Evolutionary conservation across 2,797 vertebrate genomes (phyloP).

Genomic region (Pteropus rufus): DNA sequence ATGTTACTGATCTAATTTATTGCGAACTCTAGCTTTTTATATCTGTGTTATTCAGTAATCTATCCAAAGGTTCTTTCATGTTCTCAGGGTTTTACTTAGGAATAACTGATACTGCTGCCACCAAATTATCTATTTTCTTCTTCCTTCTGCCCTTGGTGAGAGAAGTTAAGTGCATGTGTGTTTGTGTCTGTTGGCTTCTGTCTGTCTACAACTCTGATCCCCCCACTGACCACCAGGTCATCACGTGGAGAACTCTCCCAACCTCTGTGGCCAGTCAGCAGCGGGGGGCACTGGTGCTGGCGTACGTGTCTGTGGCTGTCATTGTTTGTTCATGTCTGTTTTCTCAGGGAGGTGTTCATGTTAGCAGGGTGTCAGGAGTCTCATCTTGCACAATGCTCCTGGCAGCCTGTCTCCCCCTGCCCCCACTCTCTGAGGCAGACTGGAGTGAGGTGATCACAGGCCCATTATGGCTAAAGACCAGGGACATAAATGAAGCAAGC

Average conservation of each 20-base stretch:
- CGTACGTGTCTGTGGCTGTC: not conserved
- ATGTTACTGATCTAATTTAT: not conserved
- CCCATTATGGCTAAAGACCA: conserved; percentile 28
- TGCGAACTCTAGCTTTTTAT: not conserved
- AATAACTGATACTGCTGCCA: not conserved
- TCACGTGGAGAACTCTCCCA: not conserved
- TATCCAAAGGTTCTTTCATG: not conserved
- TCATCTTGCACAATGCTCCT: not conserved
- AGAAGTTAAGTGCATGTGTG: not conserved
- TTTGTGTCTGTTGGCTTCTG: not conserved
- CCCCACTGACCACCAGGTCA: fast-evolving
- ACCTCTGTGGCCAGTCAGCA: not conserved
- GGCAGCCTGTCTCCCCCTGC: not conserved
- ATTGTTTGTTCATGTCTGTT: not conserved
- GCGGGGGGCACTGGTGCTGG: not conserved
- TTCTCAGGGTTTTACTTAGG: conserved; percentile 5
- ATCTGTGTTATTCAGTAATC: not conserved
- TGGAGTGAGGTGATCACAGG: not conserved
- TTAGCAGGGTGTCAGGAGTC: not conserved
- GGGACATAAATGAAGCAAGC: not conserved
- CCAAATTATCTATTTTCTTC: not conserved
- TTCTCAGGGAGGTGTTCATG: not conserved
- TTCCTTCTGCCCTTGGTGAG: not conserved
- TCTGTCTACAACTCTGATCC: not conserved
- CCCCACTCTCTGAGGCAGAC: not conserved